A percentile compares a stretch with the other conserved stretches of the same genome.
phyloP scores from a whole-genome alignment of 2,797 vertebrate genomes.

The Scleropages formosus region DNA sequence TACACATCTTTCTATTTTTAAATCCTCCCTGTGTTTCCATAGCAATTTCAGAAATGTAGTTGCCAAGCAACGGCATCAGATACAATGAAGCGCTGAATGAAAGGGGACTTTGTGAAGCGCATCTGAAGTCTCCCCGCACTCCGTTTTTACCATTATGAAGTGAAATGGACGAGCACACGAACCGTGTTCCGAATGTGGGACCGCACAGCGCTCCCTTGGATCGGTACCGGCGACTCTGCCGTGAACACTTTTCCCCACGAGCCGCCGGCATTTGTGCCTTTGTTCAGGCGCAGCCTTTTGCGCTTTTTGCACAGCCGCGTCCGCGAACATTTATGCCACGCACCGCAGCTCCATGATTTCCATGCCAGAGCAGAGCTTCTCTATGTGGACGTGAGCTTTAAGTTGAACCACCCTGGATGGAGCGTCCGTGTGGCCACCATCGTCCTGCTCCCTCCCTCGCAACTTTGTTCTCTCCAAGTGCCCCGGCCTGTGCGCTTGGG shows the following conservation, averaged over 20 bases:
- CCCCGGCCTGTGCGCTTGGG: too few species aligned
- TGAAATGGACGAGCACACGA: not conserved
- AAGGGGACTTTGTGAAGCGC: slow-evolving; percentile 58
- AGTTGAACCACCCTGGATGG: too few species aligned
- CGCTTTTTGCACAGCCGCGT: too few species aligned
- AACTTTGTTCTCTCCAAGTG: slow-evolving; percentile 9
- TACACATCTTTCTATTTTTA: slow-evolving; percentile 66
- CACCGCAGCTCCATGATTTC: too few species aligned
- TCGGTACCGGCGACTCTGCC: too few species aligned
- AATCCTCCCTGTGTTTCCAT: slow-evolving; percentile 84
- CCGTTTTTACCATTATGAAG: not conserved
- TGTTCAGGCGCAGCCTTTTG: too few species aligned
- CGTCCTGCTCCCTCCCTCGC: not conserved
- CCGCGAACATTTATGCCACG: too few species aligned
- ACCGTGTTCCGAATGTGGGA: not conserved
- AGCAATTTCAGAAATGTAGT: slow-evolving; percentile 85
- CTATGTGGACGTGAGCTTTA: not conserved
- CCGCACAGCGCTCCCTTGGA: too few species aligned
- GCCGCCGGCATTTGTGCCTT: too few species aligned
- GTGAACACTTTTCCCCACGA: too few species aligned
- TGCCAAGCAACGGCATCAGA: slow-evolving; percentile 88
- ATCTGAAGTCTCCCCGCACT: slow-evolving; percentile 37
- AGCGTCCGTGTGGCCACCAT: not conserved
- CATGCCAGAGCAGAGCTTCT: too few species aligned
- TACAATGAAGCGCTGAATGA: slow-evolving; percentile 67